A percentile compares a stretch with the other conserved stretches of the same genome.
These are phyloP conservation scores for Agonopterix heracliana DNA, from an alignment of 2,888 invertebrate species.

Conservation along the genomic window DNA sequence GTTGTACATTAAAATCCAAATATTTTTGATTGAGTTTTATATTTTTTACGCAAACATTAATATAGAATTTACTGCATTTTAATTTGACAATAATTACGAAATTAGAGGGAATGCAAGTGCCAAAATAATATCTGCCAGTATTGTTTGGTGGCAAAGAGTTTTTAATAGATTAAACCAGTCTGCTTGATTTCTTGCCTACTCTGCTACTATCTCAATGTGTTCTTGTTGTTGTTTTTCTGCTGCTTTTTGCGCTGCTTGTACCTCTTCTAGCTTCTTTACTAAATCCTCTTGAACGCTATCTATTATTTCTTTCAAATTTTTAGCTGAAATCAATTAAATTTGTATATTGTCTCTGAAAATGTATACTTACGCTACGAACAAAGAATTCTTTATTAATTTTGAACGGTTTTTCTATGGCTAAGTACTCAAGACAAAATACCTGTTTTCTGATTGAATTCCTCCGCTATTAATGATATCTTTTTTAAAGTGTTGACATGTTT, in stretches of 20 bases:
- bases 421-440: slow-evolving; percentile 27
- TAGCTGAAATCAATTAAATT: slow-evolving; percentile 39
- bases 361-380: too few relatives aligned
- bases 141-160: background rate
- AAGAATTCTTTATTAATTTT: too few relatives aligned
- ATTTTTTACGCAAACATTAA: slow-evolving; percentile 1
- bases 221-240: background rate
- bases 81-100: slow-evolving; percentile 8
- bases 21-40: background rate
- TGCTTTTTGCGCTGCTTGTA: slow-evolving; percentile 41
- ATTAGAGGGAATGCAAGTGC: background rate
- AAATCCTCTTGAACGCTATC: slow-evolving; percentile 66
- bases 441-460: slow-evolving; percentile 68
- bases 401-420: too few relatives aligned
- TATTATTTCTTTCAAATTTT: slow-evolving; percentile 65
- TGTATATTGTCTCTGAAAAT: background rate
- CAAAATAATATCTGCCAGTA: background rate
- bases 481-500: slow-evolving; percentile 55
- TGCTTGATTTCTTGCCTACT: background rate
- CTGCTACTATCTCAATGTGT: background rate
- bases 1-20: background rate
- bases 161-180: background rate
- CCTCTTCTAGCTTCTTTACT: slow-evolving; percentile 56
- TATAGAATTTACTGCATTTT: slow-evolving; percentile 9
- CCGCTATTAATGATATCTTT: slow-evolving; percentile 66